Evolutionary conservation across 1,140 invertebrate species (phyloP).

Genomic region (Neuroterus valhalla): DNA sequence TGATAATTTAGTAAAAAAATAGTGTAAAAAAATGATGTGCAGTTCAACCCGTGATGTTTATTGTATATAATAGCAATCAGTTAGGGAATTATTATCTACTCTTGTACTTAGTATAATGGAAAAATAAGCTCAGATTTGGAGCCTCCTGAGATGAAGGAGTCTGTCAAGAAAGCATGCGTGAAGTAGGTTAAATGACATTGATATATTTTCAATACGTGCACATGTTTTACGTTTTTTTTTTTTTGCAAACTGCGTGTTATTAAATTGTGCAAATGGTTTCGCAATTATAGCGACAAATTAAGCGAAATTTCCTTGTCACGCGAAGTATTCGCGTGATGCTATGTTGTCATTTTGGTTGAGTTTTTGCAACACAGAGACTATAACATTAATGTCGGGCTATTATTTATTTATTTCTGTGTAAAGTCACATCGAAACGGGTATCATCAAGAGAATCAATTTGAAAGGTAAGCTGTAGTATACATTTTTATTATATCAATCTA

Average conservation of each 20-base stretch:
- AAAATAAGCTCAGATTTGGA: background rate
- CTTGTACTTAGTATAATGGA: background rate
- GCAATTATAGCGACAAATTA: background rate
- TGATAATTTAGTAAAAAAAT: background rate
- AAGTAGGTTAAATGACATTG: constrained; percentile 27
- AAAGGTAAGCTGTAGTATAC: background rate
- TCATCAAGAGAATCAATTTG: constrained; percentile 4
- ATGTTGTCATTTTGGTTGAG: background rate
- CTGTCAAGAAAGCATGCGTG: constrained; percentile 14
- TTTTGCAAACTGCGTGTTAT: background rate
- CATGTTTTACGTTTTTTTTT: background rate
- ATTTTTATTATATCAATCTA: background rate
- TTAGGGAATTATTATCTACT: background rate
- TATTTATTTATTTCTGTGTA: constrained; percentile 15
- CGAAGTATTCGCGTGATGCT: background rate
- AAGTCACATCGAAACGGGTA: constrained; percentile 6
- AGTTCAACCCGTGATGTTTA: background rate
- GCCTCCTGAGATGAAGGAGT: constrained; percentile 19
- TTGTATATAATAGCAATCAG: background rate
- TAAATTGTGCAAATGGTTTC: background rate
- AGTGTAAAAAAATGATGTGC: background rate
- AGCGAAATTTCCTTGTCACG: background rate
- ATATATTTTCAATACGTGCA: background rate
- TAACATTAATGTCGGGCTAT: background rate
- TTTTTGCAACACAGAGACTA: background rate